These are phyloP conservation scores for Nasonovia ribisnigri DNA, from an alignment of 2,888 invertebrate genomes.

Conservation along the genomic window DNA sequence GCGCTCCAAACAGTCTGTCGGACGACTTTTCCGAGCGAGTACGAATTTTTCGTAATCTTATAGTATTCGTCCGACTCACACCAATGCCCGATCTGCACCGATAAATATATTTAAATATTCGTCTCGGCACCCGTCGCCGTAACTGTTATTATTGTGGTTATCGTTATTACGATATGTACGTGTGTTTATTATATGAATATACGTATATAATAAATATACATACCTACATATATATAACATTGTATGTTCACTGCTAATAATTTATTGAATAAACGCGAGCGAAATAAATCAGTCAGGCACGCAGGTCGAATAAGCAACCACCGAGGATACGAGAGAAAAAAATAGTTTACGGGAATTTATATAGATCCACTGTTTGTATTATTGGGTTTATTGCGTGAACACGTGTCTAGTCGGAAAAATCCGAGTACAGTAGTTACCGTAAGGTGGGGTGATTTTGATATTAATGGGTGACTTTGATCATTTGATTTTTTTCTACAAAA, in stretches of 20 bases:
- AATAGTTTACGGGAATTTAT: background rate
- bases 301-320: background rate
- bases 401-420: background rate
- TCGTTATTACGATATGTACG: background rate
- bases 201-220: background rate
- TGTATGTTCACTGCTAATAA: background rate
- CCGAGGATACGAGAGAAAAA: background rate
- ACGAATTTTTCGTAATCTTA: background rate
- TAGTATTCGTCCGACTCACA: background rate
- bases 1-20: background rate
- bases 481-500: no score
- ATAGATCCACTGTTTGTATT: background rate
- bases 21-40: background rate
- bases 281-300: background rate
- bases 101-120: background rate
- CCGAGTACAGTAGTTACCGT: no score
- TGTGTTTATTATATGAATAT: background rate
- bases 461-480: no score
- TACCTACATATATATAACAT: background rate
- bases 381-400: background rate
- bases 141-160: background rate
- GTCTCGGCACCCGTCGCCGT: background rate
- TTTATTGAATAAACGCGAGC: background rate
- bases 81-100: background rate
- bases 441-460: no score